Evolutionary conservation across 2,888 invertebrate genomes (phyloP).

Genomic region (Morinoia aosen): DNA sequence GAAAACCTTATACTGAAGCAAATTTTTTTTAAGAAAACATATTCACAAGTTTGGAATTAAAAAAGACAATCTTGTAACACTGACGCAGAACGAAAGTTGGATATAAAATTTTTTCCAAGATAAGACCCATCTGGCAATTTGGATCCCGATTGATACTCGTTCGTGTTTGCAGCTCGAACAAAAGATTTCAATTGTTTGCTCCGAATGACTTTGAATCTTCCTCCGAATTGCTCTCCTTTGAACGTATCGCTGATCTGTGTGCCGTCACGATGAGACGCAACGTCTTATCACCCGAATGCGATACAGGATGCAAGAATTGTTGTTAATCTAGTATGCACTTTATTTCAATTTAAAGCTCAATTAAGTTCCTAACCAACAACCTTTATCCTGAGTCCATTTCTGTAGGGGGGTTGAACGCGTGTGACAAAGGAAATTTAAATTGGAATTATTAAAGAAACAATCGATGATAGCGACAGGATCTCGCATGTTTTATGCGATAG

Average conservation of each 20-base stretch:
- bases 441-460: not conserved
- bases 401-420: not conserved
- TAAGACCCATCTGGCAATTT: no score
- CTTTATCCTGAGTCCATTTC: not conserved
- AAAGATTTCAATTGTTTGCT: no score
- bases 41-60: no score
- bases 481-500: not conserved
- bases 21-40: no score
- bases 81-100: no score
- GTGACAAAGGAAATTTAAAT: not conserved
- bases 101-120: no score
- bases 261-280: not conserved
- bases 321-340: not conserved
- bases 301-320: not conserved
- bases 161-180: no score
- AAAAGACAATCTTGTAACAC: no score
- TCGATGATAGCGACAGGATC: not conserved
- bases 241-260: not conserved
- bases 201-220: no score
- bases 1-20: no score
- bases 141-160: no score
- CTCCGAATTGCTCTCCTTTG: not conserved
- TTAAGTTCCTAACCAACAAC: not conserved
- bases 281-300: not conserved
- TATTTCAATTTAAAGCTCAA: not conserved